These are phyloP conservation scores for Tetragnatha montana DNA, from an alignment of 2,888 invertebrate species.

Conservation along the genomic window DNA sequence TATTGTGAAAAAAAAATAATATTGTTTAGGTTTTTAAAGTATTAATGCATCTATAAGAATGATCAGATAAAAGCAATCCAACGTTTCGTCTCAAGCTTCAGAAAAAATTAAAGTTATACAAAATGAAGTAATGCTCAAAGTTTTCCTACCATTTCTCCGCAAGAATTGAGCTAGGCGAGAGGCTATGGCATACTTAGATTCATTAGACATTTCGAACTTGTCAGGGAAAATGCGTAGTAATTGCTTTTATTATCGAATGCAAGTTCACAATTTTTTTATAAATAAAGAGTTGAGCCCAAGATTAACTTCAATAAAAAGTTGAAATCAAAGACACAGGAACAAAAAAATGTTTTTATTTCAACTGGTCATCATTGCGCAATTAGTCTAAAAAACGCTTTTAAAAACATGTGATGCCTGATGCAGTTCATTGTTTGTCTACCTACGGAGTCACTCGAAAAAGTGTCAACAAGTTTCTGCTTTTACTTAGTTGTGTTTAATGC, in stretches of 20 bases:
- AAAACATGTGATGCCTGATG: not conserved
- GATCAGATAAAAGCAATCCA: no score
- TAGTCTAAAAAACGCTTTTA: not conserved
- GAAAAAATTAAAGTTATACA: not conserved
- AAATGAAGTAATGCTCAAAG: not conserved
- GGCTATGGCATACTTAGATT: conserved; percentile 50
- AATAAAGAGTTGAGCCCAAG: not conserved
- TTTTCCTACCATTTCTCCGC: conserved; percentile 50
- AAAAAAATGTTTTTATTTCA: not conserved
- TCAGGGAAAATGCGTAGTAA: not conserved
- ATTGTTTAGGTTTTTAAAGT: no score
- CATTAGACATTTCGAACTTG: not conserved
- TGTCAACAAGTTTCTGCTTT: not conserved
- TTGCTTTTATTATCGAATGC: not conserved
- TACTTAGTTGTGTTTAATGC: not conserved
- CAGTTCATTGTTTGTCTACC: not conserved
- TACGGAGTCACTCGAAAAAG: not conserved
- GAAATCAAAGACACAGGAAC: not conserved
- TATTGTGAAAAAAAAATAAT: no score
- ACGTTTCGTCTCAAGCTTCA: no score
- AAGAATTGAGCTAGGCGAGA: conserved; percentile 59
- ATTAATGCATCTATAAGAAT: no score
- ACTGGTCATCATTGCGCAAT: not conserved
- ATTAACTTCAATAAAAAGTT: not conserved
- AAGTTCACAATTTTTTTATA: not conserved